Percentiles rank a stretch among this genome's conserved stretches.
Conservation (phyloP, 2,888 invertebrate genomes). For the Oxystoma pomonae region DNA sequence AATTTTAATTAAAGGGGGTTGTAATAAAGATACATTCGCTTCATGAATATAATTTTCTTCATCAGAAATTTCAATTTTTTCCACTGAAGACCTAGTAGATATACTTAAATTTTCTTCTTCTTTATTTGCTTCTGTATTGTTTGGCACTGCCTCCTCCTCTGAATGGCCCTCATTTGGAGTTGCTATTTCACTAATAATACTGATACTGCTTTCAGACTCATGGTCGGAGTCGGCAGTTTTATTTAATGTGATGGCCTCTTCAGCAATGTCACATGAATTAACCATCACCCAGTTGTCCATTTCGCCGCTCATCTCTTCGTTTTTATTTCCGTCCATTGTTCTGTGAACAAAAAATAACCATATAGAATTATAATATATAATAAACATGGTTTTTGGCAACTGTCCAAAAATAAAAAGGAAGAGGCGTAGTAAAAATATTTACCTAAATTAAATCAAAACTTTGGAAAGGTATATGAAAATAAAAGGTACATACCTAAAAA, state of each 20-base stretch:
- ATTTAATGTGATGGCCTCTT: conserved; percentile 9
- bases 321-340: conserved; percentile 12
- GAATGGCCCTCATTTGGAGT: conserved; percentile 14
- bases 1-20: not conserved
- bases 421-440: not conserved
- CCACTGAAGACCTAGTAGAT: not conserved
- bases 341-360: conserved; percentile 3
- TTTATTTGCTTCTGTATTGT: not conserved
- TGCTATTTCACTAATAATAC: conserved; percentile 16
- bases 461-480: too few relatives aligned
- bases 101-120: not conserved
- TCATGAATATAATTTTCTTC: not conserved
- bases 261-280: conserved; percentile 14
- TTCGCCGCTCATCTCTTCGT: conserved; percentile 8
- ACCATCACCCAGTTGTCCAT: conserved; percentile 20
- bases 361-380: not conserved
- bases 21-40: not conserved
- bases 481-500: not conserved
- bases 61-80: not conserved
- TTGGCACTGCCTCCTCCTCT: conserved; percentile 15
- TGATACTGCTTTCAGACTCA: conserved; percentile 21
- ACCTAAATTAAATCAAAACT: too few relatives aligned
- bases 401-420: not conserved
- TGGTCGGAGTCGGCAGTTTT: conserved; percentile 16
- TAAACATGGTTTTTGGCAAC: not conserved